Percentiles rank a stretch among this genome's conserved stretches.
These are phyloP conservation scores for Dryococelus australis DNA, from an alignment of 2,888 invertebrate genomes.

Conservation along the genomic window DNA sequence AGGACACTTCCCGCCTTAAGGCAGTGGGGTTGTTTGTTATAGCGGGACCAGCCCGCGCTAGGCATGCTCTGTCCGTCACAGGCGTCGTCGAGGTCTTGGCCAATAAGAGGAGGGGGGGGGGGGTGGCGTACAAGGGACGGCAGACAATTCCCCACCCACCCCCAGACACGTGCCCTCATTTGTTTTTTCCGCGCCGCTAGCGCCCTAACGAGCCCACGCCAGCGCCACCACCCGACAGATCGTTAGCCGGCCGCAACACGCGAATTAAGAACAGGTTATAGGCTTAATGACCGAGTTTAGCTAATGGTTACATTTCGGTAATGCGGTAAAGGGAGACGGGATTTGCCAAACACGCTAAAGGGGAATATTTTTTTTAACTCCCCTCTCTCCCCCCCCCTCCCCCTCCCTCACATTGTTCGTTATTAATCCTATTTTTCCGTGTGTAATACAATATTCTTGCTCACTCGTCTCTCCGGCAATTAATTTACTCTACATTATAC, in stretches of 20 bases:
- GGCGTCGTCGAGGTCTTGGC: no score
- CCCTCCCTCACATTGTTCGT: neutral
- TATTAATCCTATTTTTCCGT: neutral
- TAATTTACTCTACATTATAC: neutral
- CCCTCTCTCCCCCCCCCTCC: neutral
- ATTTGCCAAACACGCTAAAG: neutral
- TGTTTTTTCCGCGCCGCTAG: neutral
- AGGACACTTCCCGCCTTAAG: no score
- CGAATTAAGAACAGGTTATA: constrained; percentile 27
- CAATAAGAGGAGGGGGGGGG: neutral
- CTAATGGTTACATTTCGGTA: constrained; percentile 24
- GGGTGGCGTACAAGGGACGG: neutral
- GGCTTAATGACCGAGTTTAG: constrained; percentile 28
- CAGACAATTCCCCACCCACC: neutral
- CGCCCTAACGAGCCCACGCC: neutral
- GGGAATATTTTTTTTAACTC: neutral
- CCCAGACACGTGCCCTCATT: neutral
- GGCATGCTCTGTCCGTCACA: no score
- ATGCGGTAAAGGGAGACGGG: constrained; percentile 1
- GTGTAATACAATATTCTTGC: constrained; percentile 16
- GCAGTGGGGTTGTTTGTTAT: no score
- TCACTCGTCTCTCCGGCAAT: neutral
- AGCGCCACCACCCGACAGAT: neutral
- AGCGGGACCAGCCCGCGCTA: no score
- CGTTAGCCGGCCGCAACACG: constrained; percentile 11